phyloP scores from a whole-genome alignment of 2,888 invertebrate genomes.

The Neocrepidodera transversa region DNA sequence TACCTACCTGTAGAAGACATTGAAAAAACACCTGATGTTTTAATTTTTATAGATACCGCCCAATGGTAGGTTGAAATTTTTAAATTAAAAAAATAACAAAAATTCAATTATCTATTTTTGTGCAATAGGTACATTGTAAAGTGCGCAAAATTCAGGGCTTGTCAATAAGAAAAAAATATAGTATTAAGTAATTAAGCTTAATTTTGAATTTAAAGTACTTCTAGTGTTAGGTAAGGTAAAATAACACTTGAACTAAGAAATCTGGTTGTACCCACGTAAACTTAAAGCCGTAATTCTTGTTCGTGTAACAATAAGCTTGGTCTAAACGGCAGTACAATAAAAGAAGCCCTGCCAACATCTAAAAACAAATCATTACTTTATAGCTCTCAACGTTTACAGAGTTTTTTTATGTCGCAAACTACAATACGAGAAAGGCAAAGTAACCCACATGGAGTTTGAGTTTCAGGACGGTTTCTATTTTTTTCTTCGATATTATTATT shows the following conservation, averaged over 20 bases:
- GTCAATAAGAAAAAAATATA: too few species aligned
- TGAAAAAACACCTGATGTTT: slow-evolving; percentile 1
- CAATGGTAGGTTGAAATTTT: too few species aligned
- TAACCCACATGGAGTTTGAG: not conserved
- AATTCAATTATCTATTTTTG: too few species aligned
- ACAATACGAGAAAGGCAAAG: slow-evolving; percentile 5
- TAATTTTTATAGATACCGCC: too few species aligned
- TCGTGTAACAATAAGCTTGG: not conserved
- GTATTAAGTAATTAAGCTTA: too few species aligned
- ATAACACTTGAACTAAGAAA: not conserved
- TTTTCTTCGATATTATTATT: too few species aligned
- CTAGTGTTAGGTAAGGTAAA: too few species aligned
- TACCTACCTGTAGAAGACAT: not conserved
- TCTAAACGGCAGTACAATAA: slow-evolving; percentile 11
- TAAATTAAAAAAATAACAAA: too few species aligned
- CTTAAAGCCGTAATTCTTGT: not conserved
- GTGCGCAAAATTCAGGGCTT: too few species aligned
- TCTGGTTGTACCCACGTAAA: not conserved
- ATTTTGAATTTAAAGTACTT: too few species aligned
- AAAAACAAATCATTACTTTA: slow-evolving; percentile 23
- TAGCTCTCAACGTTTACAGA: slow-evolving; percentile 12
- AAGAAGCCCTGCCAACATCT: slow-evolving; percentile 15
- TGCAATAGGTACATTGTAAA: too few species aligned
- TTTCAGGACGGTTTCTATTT: not conserved
- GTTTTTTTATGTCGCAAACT: slow-evolving; percentile 15